A percentile compares a stretch with the other conserved stretches of the same genome.
These are phyloP conservation scores for Chironomus tentans DNA, from an alignment of 2,888 invertebrate genomes.

Conservation along the genomic window DNA sequence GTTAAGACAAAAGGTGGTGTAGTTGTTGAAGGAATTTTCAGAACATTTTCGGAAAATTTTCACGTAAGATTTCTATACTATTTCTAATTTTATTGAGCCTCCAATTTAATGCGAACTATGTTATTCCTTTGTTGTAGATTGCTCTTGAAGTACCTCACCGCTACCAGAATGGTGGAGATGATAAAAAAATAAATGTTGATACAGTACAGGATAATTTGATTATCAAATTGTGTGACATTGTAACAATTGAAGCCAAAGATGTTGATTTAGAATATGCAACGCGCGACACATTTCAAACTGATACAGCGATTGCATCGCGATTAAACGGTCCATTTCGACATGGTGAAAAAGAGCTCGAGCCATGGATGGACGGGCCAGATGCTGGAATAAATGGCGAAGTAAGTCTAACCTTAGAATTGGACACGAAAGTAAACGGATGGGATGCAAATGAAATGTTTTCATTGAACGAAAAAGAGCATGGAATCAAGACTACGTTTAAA, in stretches of 20 bases:
- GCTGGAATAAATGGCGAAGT: conserved; percentile 44
- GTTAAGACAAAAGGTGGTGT: conserved; percentile 75
- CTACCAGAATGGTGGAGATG: conserved; percentile 33
- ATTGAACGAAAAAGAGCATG: conserved; percentile 84
- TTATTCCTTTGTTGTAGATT: conserved; percentile 40
- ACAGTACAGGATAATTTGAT: conserved; percentile 70
- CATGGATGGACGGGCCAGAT: conserved; percentile 67
- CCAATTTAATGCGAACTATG: too few relatives aligned
- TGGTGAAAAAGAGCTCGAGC: conserved; percentile 59
- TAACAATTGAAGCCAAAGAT: conserved; percentile 71
- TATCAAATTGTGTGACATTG: conserved; percentile 75
- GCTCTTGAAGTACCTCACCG: conserved; percentile 82
- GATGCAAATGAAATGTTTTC: conserved; percentile 95
- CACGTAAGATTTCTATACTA: conserved; percentile 52
- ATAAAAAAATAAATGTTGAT: conserved; percentile 51
- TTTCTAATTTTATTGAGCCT: too few relatives aligned
- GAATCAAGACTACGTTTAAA: conserved; percentile 87
- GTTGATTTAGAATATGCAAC: conserved; percentile 84
- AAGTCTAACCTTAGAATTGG: conserved; percentile 57
- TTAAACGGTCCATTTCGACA: conserved; percentile 39
- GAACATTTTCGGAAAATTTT: conserved; percentile 80
- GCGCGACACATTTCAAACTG: conserved; percentile 80
- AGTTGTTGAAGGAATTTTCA: conserved; percentile 81
- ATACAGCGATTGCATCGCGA: conserved; percentile 64
- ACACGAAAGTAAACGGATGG: conserved; percentile 85